Conservation (phyloP, 2,797 vertebrate genomes). For the Falco cherrug region DNA sequence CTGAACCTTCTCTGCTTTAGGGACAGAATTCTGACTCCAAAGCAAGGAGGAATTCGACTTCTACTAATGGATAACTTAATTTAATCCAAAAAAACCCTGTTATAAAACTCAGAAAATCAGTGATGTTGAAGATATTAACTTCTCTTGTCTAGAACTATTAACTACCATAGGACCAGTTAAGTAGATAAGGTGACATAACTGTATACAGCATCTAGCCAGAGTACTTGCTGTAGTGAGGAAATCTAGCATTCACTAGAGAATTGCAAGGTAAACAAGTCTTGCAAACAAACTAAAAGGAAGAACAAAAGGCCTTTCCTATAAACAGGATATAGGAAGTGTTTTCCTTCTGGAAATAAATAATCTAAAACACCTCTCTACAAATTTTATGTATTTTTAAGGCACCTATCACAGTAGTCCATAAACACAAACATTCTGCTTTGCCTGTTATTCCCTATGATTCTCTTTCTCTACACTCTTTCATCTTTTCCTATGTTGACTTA, state of each 20-base stretch:
- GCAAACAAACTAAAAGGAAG: background rate
- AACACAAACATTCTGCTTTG: background rate
- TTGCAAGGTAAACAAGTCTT: background rate
- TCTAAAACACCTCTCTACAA: background rate
- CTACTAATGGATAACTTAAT: background rate
- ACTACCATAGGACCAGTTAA: background rate
- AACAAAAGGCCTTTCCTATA: background rate
- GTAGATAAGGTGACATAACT: background rate
- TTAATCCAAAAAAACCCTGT: background rate
- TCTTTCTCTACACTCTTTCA: background rate
- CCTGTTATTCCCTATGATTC: background rate
- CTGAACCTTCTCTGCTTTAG: background rate
- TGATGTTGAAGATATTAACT: background rate
- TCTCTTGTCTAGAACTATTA: background rate
- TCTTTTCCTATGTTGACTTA: background rate
- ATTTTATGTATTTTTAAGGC: background rate
- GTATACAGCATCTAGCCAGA: background rate
- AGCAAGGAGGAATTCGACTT: background rate
- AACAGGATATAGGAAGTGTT: background rate
- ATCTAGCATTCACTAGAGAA: background rate
- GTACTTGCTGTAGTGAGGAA: background rate
- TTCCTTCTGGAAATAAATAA: background rate
- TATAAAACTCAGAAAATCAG: background rate
- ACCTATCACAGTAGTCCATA: background rate
- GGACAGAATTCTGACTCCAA: background rate